phyloP scores from a whole-genome alignment of 2,888 invertebrate species.

The Spilosoma lubricipeda region DNA sequence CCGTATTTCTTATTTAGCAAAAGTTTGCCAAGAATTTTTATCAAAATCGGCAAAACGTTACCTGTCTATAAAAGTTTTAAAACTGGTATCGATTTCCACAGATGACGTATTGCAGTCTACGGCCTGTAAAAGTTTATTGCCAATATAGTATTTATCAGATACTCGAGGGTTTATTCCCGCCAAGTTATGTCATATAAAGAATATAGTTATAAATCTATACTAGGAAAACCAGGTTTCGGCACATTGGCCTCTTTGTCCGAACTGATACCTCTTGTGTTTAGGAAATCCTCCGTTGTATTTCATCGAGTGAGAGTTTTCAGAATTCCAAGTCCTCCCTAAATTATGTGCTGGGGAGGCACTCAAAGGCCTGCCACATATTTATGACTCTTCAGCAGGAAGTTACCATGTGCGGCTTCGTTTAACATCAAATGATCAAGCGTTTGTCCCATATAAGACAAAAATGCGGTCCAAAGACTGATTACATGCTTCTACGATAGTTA shows the following conservation, averaged over 20 bases:
- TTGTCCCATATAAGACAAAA: neutral
- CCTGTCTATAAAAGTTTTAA: constrained; percentile 37
- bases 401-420: neutral
- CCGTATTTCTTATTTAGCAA: constrained; percentile 50
- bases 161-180: neutral
- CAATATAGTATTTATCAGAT: constrained; percentile 16
- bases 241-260: neutral
- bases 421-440: neutral
- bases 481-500: constrained; percentile 28
- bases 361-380: neutral
- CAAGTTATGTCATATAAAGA: neutral
- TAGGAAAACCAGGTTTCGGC: neutral
- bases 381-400: neutral
- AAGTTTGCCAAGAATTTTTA: constrained; percentile 52
- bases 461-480: neutral
- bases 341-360: neutral
- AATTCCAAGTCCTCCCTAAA: neutral
- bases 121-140: constrained; percentile 23
- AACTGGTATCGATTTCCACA: constrained; percentile 33
- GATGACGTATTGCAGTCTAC: constrained; percentile 13
- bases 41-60: constrained; percentile 39
- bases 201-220: constrained; percentile 2
- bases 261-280: neutral
- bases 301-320: neutral
- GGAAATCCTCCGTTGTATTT: neutral